A percentile compares a stretch with the other conserved stretches of the same genome.
These are phyloP conservation scores for Dipodomys merriami DNA, from an alignment of 2,113 vertebrate species.

Conservation along the genomic window DNA sequence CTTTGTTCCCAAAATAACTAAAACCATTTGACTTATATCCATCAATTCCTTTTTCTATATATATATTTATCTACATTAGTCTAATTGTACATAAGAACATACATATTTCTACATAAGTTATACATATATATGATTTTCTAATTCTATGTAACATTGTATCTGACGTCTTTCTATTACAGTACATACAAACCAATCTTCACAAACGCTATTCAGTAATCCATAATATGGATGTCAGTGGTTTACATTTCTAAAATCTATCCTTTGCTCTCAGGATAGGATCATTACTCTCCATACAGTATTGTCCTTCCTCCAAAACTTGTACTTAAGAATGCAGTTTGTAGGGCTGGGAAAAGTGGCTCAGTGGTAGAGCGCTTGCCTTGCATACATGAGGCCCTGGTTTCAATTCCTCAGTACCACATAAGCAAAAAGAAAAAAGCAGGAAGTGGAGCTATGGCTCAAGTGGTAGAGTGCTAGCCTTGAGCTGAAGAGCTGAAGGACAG, in stretches of 20 bases:
- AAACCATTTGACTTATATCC: not conserved
- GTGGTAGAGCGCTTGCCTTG: too few relatives aligned
- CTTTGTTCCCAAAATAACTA: not conserved
- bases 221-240: not conserved
- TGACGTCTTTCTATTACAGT: slow-evolving; percentile 60
- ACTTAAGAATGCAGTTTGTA: slow-evolving; percentile 28
- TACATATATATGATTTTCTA: slow-evolving; percentile 32
- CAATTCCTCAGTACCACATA: too few relatives aligned
- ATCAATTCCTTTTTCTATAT: not conserved
- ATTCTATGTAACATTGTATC: slow-evolving; percentile 17
- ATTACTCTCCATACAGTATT: not conserved
- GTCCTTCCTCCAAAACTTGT: not conserved
- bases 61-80: not conserved
- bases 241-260: slow-evolving; percentile 42
- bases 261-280: slow-evolving; percentile 26
- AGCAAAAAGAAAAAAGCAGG: too few relatives aligned
- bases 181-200: slow-evolving; percentile 37
- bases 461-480: too few relatives aligned
- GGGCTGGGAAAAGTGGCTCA: too few relatives aligned
- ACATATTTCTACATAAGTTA: slow-evolving; percentile 31
- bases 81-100: not conserved
- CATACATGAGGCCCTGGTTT: too few relatives aligned
- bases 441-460: too few relatives aligned
- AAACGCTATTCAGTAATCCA: slow-evolving; percentile 1
- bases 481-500: too few relatives aligned